Base-by-base conservation (phyloP, 2,888 invertebrate species). In the Monopis laevigella region DNA sequence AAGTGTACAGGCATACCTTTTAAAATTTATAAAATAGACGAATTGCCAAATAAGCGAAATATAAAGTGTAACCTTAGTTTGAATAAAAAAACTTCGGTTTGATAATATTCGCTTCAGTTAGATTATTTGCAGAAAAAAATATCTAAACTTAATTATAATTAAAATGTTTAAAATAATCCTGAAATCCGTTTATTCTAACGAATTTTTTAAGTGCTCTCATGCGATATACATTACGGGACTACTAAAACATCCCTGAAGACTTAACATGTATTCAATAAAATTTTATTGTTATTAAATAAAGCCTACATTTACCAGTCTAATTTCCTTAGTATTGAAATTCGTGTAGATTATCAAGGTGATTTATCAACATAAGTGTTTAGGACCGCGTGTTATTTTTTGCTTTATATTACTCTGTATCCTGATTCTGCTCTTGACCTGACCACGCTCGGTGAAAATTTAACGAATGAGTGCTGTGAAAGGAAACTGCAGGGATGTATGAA, bases 391-490 rank as follows among this genome's bases (percentile, higher is more conserved):
- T 29, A 29, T 29, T n/a, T 5, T 29, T n/a, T 10, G n/a, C 6
- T 21, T 19, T 21, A 4, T 36, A 16, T 12, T 12, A 19, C 21
- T 36, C 5, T 12, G 21, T 21, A 4, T 21, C 36, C 21, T 21
- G 12, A 12, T 36, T 36, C 11, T 12, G 11, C 36, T 36, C 60
- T 62, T 63, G 59, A 61, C 59, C 61, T 62, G 53, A 51, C 56
- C 52, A 43, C 44, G 54, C 56, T 29, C 40, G 52, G 59, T 70
- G 63, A 67, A 69, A 68, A 58, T 65, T 69, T 70, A 69, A 70
- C 67, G 66, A 68, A 66, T 61, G 59, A 54, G 53, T 54, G 56
- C 63, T 63, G 61, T 66, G 63, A 69, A 67, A 66, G 66, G 62
- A 66, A 62, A 65, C 66, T 68, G 62, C 63, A 56, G 52, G 58